Percentiles rank a stretch among this genome's conserved stretches.
Conservation (phyloP, 2,888 invertebrate species). For the Eupeodes luniger region DNA sequence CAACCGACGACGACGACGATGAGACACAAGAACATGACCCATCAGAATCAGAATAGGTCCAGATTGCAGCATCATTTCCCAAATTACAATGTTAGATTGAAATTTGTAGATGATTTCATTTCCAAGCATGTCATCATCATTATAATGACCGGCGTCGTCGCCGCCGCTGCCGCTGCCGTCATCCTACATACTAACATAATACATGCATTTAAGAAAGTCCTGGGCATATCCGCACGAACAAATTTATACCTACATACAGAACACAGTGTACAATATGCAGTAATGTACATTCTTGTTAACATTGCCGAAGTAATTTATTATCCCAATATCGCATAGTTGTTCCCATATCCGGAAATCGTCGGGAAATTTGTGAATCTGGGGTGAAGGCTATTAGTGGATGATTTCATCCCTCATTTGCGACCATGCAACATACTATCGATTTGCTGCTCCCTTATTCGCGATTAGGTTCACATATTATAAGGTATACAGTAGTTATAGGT, state of each 20-base stretch:
- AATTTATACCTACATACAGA: background rate
- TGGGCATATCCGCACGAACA: conserved; percentile 41
- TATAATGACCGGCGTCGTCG: conserved; percentile 54
- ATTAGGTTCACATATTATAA: conserved; percentile 53
- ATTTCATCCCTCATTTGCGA: conserved; percentile 75
- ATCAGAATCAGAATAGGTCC: conserved; percentile 32
- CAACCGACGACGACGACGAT: background rate
- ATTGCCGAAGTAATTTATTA: conserved; percentile 72
- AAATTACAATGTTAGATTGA: conserved; percentile 75
- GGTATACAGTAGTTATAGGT: background rate
- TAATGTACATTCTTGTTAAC: conserved; percentile 62
- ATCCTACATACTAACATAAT: background rate
- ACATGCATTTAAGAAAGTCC: conserved; percentile 37
- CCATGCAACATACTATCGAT: conserved; percentile 76
- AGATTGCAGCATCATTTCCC: conserved; percentile 74
- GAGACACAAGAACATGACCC: conserved; percentile 5
- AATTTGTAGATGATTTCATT: conserved; percentile 75
- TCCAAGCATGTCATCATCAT: conserved; percentile 69
- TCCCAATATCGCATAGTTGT: conserved; percentile 68
- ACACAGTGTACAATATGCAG: background rate
- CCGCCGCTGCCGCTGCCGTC: background rate
- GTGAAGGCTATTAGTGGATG: conserved; percentile 73
- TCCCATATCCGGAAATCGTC: conserved; percentile 60
- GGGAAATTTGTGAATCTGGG: conserved; percentile 61
- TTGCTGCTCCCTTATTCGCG: conserved; percentile 57